Conservation (phyloP, 2,113 vertebrate genomes). For the Dascyllus trimaculatus region DNA sequence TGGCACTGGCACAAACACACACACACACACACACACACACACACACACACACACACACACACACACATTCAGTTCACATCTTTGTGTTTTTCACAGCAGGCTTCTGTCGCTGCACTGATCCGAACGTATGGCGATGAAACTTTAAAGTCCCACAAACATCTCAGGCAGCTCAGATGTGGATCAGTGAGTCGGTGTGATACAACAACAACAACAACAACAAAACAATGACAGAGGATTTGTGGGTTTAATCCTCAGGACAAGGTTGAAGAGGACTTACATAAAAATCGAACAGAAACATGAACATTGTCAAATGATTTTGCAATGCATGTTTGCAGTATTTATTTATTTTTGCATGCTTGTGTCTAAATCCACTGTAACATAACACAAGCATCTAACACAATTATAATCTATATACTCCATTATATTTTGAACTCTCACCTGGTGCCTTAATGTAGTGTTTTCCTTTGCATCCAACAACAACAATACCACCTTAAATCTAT, state of each 20-base stretch:
- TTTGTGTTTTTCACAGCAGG: constrained; percentile 35
- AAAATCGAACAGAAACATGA: no score
- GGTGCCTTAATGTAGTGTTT: no score
- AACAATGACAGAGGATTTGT: constrained; percentile 4
- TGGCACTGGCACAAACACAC: constrained; percentile 11
- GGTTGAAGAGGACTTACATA: no score
- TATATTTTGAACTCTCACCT: no score
- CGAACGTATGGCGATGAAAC: constrained; percentile 25
- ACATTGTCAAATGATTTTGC: background rate
- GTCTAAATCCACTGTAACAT: no score
- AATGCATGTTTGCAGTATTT: no score
- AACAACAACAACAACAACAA: constrained; percentile 17
- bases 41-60: constrained; percentile 20
- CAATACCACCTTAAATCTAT: no score
- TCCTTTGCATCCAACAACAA: no score
- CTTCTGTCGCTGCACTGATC: background rate
- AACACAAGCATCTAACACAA: no score
- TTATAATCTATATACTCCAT: no score
- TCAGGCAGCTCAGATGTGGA: background rate
- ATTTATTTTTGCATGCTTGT: no score
- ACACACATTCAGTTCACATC: constrained; percentile 28
- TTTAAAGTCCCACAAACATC: constrained; percentile 30
- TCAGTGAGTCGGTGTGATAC: background rate
- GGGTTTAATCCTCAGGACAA: no score
- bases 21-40: constrained; percentile 14